Evolutionary conservation across 2,113 vertebrate species (phyloP).

Genomic region (Plotosus lineatus): DNA sequence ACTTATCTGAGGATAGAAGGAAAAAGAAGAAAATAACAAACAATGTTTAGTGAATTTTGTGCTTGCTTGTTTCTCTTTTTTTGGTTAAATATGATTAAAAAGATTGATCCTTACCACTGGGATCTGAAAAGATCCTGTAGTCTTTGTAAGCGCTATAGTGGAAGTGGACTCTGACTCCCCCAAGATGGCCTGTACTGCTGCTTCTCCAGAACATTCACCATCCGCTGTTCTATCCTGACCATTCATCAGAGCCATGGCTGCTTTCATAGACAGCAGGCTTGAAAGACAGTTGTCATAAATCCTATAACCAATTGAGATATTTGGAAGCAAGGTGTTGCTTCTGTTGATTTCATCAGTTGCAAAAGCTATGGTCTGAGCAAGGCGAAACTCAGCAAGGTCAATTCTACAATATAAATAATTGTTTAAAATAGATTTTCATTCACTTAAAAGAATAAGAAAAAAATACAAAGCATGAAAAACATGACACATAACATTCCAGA

Average conservation of each 20-base stretch:
- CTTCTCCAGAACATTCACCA: conserved; percentile 60
- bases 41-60: too few relatives aligned
- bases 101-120: conserved; percentile 74
- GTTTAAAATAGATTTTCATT: too few relatives aligned
- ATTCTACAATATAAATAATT: too few relatives aligned
- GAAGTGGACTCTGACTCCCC: conserved; percentile 76
- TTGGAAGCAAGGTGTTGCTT: conserved; percentile 72
- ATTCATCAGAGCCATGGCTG: conserved; percentile 71
- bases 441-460: too few relatives aligned
- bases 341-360: too few relatives aligned
- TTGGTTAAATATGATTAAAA: too few relatives aligned
- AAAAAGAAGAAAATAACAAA: conserved; percentile 4
- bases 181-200: conserved; percentile 70
- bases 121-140: conserved; percentile 67
- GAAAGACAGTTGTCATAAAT: conserved; percentile 75
- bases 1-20: conserved; percentile 64
- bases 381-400: too few relatives aligned
- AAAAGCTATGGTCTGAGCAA: too few relatives aligned
- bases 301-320: conserved; percentile 71
- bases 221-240: conserved; percentile 50
- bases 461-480: neutral
- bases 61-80: too few relatives aligned
- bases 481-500: neutral
- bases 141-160: conserved; percentile 69
- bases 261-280: conserved; percentile 68